These are phyloP conservation scores for Ailurus styani DNA, from an alignment of 2,113 vertebrate genomes.

Conservation along the genomic window DNA sequence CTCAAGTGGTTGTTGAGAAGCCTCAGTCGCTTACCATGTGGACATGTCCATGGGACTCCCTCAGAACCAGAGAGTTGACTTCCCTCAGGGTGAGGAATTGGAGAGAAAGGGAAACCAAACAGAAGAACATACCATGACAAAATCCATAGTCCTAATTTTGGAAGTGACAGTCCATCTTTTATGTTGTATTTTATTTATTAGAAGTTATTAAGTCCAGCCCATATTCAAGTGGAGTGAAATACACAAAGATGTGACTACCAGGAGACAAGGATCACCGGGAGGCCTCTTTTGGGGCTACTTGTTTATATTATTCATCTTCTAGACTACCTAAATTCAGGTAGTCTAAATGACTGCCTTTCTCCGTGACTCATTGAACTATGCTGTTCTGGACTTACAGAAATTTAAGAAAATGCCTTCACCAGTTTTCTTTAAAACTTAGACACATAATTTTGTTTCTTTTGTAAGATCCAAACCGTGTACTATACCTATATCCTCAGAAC, in stretches of 20 bases:
- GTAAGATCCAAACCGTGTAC: not conserved
- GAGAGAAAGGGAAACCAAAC: not conserved
- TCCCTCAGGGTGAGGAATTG: not conserved
- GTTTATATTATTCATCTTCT: not conserved
- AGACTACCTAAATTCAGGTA: not conserved
- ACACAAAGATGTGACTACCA: not conserved
- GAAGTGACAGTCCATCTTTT: not conserved
- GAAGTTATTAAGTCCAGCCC: not conserved
- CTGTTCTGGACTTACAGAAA: not conserved
- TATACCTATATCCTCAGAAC: not conserved
- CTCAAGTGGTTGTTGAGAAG: not conserved
- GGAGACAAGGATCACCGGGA: not conserved
- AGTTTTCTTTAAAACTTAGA: too few relatives aligned
- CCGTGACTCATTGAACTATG: not conserved
- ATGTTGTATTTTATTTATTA: not conserved
- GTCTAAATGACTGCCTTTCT: not conserved
- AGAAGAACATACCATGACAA: not conserved
- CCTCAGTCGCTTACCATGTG: not conserved
- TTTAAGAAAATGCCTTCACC: not conserved
- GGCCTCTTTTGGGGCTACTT: not conserved
- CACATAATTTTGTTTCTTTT: not conserved
- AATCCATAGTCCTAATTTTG: not conserved
- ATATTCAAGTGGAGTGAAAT: not conserved
- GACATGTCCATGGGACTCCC: accelerated
- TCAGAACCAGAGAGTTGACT: not conserved